Base-by-base conservation (phyloP, 1,140 invertebrate genomes). In the Dreissena rostriformis region DNA sequence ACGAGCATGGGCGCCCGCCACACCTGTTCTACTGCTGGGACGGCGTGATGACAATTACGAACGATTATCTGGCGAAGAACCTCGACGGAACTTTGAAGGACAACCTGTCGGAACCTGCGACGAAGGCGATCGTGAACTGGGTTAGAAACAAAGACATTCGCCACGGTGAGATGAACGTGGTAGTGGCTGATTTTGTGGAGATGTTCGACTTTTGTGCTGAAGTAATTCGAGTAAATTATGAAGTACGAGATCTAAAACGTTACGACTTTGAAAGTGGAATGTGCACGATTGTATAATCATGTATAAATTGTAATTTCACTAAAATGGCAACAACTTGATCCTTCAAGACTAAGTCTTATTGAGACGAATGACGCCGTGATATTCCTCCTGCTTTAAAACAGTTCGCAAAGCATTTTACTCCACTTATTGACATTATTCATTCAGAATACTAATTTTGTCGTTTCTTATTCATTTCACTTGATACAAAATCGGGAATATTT, bases 171-270 rank as follows among this genome's bases (percentile, higher is more conserved):
- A 55, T 80, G 28, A 80, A 80, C 24, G 57, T 80, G 5, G 28
- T 80, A n/a, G 77, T 80, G 15, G 77, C 77, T 24, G 77, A 80
- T 28, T 80, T 80, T 71, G 77, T 80, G 17, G 66, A 80, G 6
- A 28, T 61, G 51, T 29, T 49, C 22, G 55, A 71, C 49, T 80
- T 80, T 71, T 70, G 66, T n/a, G 68, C 26, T 22, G 67, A 80
- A 53, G 67, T 80, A 1, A 26, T 80, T n/a, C 22, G 10, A 39
- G 51, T 80, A 6, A 80, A 80, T 53, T 57, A 29, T 71, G 66
- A 28, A 12, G 39, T 79, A 15, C 0, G 67, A 71, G 24, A 61
- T 39, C 19, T 57, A 22, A 70, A 71, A 28, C 53, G 22, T 26
- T 71, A 80, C 39, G 67, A 71, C 22, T 71, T 80, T 80, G 77